Evolutionary conservation across 2,888 invertebrate genomes (phyloP), one percentile per base, ranked within the genome.

Genomic region (Seira musarum): DNA sequence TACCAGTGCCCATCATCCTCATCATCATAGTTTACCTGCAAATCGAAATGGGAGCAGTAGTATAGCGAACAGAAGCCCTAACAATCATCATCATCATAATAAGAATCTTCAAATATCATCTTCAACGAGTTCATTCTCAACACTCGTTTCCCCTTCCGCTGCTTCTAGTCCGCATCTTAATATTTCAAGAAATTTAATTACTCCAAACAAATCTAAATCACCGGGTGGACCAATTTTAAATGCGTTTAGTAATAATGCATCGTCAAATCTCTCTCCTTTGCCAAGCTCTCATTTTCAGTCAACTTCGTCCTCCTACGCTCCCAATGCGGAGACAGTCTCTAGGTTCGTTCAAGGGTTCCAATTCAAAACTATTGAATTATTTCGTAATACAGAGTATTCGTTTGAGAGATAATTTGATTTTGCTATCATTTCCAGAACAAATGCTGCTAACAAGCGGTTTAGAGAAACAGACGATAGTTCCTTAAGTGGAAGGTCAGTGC

Each of bases 391-490:
- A n/a, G n/a, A n/a, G n/a, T n/a, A n/a, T n/a, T n/a, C n/a, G n/a
- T n/a, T n/a, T n/a, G n/a, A n/a, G n/a, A n/a, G n/a, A n/a, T n/a
- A n/a, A n/a, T n/a, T n/a, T n/a, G n/a, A n/a, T n/a, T n/a, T 40
- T 40, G 6, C 6, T 40, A 8, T 40, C 40, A 21, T 81, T 82
- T 81, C 40, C 46, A 83, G 82, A 49, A 84, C 84, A 60, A 82
- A 84, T 79, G 76, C 79, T 60, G 83, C 83, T 30, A 84, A 84
- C 46, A 84, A 84, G 67, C 66, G 84, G 35, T 81, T 70, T 19
- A 82, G 83, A 75, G 78, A 82, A 53, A 69, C 65, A 8, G 69
- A 75, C 10, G 82, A 82, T 40, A 68, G 60, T 24, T 49, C 67
- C 22, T 57, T 74, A 64, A 77, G 25, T 46, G 66, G 71, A 61